Evolutionary conservation across 2,888 invertebrate genomes (phyloP).

Genomic region (Parelbella ahira): DNA sequence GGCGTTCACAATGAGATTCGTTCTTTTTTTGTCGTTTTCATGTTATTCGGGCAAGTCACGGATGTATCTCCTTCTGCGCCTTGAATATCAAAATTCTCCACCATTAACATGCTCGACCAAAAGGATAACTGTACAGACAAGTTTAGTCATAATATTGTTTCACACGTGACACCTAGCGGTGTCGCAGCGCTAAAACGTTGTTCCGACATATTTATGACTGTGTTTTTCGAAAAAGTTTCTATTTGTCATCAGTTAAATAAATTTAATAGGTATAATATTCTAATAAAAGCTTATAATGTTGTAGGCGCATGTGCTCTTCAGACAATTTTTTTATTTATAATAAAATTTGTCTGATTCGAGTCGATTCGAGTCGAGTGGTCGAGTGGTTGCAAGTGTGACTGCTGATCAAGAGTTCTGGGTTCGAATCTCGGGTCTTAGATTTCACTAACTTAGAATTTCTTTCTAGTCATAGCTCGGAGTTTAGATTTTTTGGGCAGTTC

Average conservation of each 20-base stretch:
- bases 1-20: constrained; percentile 35
- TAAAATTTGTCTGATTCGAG: too few relatives aligned
- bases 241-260: constrained; percentile 9
- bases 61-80: constrained; percentile 45
- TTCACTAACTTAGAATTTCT: too few relatives aligned
- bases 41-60: constrained; percentile 39
- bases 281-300: too few relatives aligned
- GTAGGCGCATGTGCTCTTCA: too few relatives aligned
- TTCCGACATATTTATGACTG: constrained; percentile 20
- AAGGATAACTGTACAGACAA: constrained; percentile 61
- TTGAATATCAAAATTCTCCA: constrained; percentile 52
- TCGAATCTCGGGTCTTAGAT: too few relatives aligned
- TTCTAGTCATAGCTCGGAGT: too few relatives aligned
- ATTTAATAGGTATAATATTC: too few relatives aligned
- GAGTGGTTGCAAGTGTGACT: too few relatives aligned
- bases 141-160: constrained; percentile 52
- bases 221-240: constrained; percentile 18
- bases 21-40: constrained; percentile 26
- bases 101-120: constrained; percentile 47
- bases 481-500: too few relatives aligned
- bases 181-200: constrained; percentile 33
- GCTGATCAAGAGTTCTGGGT: too few relatives aligned
- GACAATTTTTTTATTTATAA: too few relatives aligned
- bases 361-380: too few relatives aligned
- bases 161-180: constrained; percentile 42